Evolutionary conservation across 1,140 invertebrate genomes (phyloP).

Genomic region (Apis mellifera): Amel_HAv3.1 CM009940.2:4973001-4973500

Average conservation of each 20-base stretch:
- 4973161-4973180: neutral
- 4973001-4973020: constrained; percentile 29
- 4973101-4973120: neutral
- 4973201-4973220: neutral
- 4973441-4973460: neutral
- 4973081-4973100: neutral
- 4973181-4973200: neutral
- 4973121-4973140: neutral
- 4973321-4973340: constrained; percentile 65
- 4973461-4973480: neutral
- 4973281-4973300: constrained; percentile 33
- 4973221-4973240: neutral
- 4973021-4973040: constrained; percentile 27
- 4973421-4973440: constrained; percentile 61
- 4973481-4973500: neutral
- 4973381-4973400: constrained; percentile 55
- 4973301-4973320: constrained; percentile 32
- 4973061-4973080: constrained; percentile 47
- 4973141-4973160: neutral
- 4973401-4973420: constrained; percentile 65
- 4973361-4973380: constrained; percentile 62
- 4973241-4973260: constrained; percentile 43
- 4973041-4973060: constrained; percentile 31
- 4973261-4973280: constrained; percentile 52
- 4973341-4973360: constrained; percentile 65